Base-by-base conservation (phyloP, 2,797 vertebrate genomes). In the Sebastes kiyomatsui region DNA sequence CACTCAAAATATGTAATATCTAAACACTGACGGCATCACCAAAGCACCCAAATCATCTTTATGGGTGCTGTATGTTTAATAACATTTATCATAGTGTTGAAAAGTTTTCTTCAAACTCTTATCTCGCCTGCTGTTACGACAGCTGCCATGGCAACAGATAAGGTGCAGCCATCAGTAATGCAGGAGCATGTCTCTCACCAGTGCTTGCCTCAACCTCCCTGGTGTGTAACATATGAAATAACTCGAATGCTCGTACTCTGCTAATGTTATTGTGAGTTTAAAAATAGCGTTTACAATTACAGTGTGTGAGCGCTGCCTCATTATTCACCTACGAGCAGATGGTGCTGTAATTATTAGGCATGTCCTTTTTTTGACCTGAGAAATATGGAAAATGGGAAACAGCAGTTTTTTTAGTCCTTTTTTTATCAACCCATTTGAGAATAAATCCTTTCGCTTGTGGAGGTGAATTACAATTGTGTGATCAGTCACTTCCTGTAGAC, bases 401-500 rank as follows among this genome's bases (percentile, higher is more conserved):
- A 10, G 32, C 71, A 49, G 33, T 30, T 75, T 25, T 64, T 38
- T 35, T 35, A 2, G 6, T 25, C 10, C 28, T 66, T 30, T 70
- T 67, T 64, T 65, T 49, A 68, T 68, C 56, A 55, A 25, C 71
- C 16, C 49, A 49, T 52, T 18, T 33, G 18, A 59, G 38, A 68
- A 30, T 28, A 64, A 56, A 55, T 64, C 22, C 2, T 62, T 25
- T 33, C 23, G 16, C n/a, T n/a, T 0, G 0, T 22, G 49, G n/a
- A 55, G 60, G n/a, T 76, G 22, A 81, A 23, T 46, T 46, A 25
- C 30, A 12, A 2, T 46, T 42, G 14, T 62, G 20, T 35, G 52
- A 79, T 75, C 73, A 32, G 4, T 72, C 61, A 27, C 67, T 65
- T 60, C 60, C 61, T 64, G 68, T 59, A 8, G 68, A 75, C 69